Conservation (phyloP, 1,140 invertebrate genomes). For the Tetramorium simillimum region DNA sequence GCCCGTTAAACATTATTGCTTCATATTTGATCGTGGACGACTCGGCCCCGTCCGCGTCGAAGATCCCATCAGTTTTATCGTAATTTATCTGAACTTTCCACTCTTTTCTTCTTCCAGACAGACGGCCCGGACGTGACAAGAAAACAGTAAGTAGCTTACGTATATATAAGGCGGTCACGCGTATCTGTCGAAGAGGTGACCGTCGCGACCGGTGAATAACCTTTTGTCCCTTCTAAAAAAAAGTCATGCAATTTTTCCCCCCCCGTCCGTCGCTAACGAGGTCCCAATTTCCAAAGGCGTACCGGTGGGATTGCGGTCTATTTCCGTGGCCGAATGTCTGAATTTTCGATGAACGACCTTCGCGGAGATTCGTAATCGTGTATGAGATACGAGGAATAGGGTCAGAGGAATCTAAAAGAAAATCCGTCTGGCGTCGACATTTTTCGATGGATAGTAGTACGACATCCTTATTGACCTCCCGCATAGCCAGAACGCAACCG, state of each 20-base stretch:
- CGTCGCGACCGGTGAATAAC: conserved; percentile 69
- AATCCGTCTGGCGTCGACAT: background rate
- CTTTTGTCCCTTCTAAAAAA: conserved; percentile 58
- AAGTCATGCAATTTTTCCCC: conserved; percentile 55
- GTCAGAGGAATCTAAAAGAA: background rate
- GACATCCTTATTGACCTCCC: conserved; percentile 15
- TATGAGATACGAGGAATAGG: background rate
- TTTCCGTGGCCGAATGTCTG: background rate
- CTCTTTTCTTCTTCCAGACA: conserved; percentile 62
- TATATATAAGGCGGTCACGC: conserved; percentile 49
- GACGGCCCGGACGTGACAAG: conserved; percentile 69
- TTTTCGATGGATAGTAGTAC: background rate
- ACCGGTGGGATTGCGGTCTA: conserved; percentile 37
- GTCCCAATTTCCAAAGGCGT: conserved; percentile 21
- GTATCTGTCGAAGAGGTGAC: conserved; percentile 59
- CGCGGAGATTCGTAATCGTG: background rate
- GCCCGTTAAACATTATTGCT: conserved; percentile 34
- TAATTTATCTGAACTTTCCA: conserved; percentile 73
- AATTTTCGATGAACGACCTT: conserved; percentile 35
- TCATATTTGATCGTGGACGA: conserved; percentile 39
- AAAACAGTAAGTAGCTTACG: conserved; percentile 63
- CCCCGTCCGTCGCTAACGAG: conserved; percentile 18
- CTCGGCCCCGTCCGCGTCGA: conserved; percentile 9
- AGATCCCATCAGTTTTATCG: conserved; percentile 59
- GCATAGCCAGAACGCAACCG: background rate